These are phyloP conservation scores for Hozukius guyotensis DNA, from an alignment of 2,797 vertebrate species.

Conservation along the genomic window DNA sequence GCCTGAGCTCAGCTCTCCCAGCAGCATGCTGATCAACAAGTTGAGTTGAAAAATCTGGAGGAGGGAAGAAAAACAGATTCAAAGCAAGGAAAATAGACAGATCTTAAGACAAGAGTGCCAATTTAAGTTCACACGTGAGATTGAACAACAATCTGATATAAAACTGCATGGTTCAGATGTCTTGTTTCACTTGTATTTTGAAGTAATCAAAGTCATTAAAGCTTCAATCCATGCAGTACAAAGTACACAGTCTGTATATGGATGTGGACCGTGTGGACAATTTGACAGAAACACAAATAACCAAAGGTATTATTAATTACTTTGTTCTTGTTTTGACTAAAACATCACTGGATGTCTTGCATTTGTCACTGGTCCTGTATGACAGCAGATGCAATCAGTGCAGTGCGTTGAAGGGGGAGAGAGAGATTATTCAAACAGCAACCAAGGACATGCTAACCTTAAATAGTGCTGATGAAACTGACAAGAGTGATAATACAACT, in stretches of 20 bases:
- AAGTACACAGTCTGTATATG: not conserved
- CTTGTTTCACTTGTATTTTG: not conserved
- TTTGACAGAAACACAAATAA: conserved; percentile 31
- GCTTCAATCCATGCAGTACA: not conserved
- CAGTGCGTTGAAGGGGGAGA: conserved; percentile 50
- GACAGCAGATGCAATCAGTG: conserved; percentile 77
- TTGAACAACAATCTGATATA: not conserved
- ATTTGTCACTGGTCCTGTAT: conserved; percentile 69
- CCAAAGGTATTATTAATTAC: conserved; percentile 38
- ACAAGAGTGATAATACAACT: conserved; percentile 68
- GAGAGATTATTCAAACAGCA: conserved; percentile 79
- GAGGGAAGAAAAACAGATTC: not conserved
- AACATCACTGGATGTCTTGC: conserved; percentile 59
- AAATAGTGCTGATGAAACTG: conserved; percentile 77
- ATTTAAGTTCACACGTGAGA: conserved; percentile 37
- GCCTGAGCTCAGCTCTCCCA: conserved; percentile 83
- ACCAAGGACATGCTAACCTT: conserved; percentile 82
- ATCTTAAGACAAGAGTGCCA: not conserved
- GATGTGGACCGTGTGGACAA: not conserved
- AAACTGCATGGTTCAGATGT: not conserved
- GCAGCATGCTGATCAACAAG: conserved; percentile 82
- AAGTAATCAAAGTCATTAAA: not conserved
- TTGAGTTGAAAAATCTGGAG: conserved; percentile 86
- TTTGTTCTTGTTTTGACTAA: conserved; percentile 59
- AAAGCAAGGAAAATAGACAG: not conserved